Conservation (phyloP, 2,888 invertebrate genomes). For the Yponomeuta sedellus region DNA sequence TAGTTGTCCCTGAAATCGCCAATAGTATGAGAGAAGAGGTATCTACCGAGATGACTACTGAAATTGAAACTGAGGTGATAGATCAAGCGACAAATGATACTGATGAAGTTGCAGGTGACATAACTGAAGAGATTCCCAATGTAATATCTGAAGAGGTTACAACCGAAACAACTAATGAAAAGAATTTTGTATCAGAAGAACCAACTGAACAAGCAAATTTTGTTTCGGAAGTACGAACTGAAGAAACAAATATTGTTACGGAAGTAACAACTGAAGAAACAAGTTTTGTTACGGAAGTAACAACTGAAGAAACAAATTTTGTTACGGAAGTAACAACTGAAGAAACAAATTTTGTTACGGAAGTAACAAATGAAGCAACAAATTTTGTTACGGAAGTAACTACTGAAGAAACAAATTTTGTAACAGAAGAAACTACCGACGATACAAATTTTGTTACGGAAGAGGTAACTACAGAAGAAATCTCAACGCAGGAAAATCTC, state of each 20-base stretch:
- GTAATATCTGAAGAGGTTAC: not conserved
- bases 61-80: constrained; percentile 8
- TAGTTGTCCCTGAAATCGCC: constrained; percentile 18
- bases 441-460: not conserved
- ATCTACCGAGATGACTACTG: not conserved
- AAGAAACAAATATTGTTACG: not conserved
- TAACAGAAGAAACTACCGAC: not conserved
- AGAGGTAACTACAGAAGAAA: not conserved
- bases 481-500: constrained; percentile 17
- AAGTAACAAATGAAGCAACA: not conserved
- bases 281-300: not conserved
- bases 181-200: not conserved
- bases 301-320: not conserved
- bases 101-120: not conserved
- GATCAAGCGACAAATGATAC: not conserved
- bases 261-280: not conserved
- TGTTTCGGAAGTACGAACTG: not conserved
- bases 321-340: not conserved
- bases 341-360: not conserved
- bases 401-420: not conserved
- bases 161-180: not conserved
- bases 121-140: not conserved
- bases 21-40: not conserved
- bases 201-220: not conserved
- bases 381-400: not conserved